A percentile compares a stretch with the other conserved stretches of the same genome.
phyloP scores from a whole-genome alignment of 2,888 invertebrate species.

The Tetragonisca angustula region DNA sequence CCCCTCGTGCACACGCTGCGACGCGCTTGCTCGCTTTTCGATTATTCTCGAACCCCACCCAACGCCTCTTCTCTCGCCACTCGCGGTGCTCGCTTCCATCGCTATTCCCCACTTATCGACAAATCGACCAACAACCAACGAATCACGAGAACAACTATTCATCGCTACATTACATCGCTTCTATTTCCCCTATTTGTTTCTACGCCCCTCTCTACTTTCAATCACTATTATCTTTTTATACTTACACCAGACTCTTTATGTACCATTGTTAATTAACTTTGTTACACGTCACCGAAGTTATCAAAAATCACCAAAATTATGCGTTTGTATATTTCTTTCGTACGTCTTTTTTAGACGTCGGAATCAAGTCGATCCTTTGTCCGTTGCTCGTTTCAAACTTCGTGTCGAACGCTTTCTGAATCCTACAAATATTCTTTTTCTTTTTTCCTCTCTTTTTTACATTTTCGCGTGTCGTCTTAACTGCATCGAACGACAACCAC shows the following conservation, averaged over 20 bases:
- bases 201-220: background rate
- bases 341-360: background rate
- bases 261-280: too few species aligned
- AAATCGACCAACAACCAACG: too few species aligned
- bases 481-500: background rate
- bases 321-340: background rate
- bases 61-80: background rate
- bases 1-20: background rate
- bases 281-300: too few species aligned
- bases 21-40: slow-evolving; percentile 50
- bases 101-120: too few species aligned
- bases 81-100: too few species aligned
- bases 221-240: background rate
- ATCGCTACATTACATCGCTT: background rate
- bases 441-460: background rate
- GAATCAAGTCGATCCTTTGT: background rate
- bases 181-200: background rate
- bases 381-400: background rate
- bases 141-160: too few species aligned
- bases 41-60: slow-evolving; percentile 59
- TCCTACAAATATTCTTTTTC: too few species aligned
- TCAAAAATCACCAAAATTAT: background rate
- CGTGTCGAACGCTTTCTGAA: too few species aligned
- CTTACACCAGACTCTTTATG: too few species aligned
- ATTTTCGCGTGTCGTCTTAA: background rate